phyloP scores from a whole-genome alignment of 2,113 vertebrate genomes.

The Triplophysa rosa region DNA sequence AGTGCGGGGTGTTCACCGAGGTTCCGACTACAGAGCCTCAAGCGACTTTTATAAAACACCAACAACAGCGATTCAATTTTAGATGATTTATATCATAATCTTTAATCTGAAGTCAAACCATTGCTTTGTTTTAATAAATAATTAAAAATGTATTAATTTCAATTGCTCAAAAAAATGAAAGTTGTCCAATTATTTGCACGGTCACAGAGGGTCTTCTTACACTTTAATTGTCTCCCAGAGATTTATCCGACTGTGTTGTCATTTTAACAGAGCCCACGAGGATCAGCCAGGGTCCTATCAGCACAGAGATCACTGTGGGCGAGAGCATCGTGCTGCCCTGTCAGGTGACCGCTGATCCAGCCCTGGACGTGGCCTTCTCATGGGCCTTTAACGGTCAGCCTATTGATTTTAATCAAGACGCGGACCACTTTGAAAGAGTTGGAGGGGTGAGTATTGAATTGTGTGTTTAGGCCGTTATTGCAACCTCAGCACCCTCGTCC shows the following conservation, averaged over 20 bases:
- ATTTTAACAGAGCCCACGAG: constrained; percentile 85
- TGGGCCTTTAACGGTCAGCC: constrained; percentile 92
- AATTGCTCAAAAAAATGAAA: not conserved
- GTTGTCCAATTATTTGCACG: not conserved
- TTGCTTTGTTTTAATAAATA: not conserved
- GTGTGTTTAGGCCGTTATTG: constrained; percentile 1
- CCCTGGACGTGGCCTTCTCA: constrained; percentile 86
- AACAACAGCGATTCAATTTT: no score
- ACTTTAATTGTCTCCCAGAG: constrained; percentile 49
- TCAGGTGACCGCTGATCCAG: constrained; percentile 87
- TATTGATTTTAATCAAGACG: constrained; percentile 82
- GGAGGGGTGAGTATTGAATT: constrained; percentile 87
- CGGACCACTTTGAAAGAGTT: constrained; percentile 89
- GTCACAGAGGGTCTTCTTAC: constrained; percentile 4
- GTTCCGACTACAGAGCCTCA: no score
- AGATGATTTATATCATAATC: no score
- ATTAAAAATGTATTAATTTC: not conserved
- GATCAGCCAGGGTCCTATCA: constrained; percentile 87
- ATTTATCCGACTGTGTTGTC: constrained; percentile 22
- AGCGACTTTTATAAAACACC: no score
- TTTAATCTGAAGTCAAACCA: not conserved
- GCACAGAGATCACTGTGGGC: constrained; percentile 92
- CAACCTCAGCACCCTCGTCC: constrained; percentile 17
- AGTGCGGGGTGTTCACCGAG: no score
- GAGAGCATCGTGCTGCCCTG: constrained; percentile 92